phyloP scores from a whole-genome alignment of 2,113 vertebrate species.

The Sylvicapra grimmia region DNA sequence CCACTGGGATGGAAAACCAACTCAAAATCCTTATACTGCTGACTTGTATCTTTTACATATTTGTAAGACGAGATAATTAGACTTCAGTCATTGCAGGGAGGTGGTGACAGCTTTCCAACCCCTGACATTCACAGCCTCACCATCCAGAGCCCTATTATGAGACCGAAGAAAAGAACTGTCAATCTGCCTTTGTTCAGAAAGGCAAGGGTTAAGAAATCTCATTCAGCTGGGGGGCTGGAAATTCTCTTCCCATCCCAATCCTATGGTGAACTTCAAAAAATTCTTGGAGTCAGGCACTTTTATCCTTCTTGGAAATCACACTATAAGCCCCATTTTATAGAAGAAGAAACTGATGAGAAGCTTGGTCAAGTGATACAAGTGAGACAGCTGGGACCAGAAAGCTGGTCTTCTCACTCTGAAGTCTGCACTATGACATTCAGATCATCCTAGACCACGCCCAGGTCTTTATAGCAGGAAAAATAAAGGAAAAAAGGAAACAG shows the following conservation, averaged over 20 bases:
- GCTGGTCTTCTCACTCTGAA: not conserved
- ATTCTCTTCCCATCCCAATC: not conserved
- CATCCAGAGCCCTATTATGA: not conserved
- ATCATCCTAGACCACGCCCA: not conserved
- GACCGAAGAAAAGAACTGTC: slow-evolving; percentile 5
- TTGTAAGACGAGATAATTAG: not conserved
- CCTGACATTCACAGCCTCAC: not conserved
- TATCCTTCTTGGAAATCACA: not conserved
- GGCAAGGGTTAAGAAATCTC: not conserved
- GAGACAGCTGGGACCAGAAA: not conserved
- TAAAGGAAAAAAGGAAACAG: not conserved
- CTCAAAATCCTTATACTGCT: not conserved
- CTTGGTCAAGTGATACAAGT: not conserved
- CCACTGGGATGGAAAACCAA: not conserved
- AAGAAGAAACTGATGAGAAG: not conserved
- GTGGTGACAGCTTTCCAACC: not conserved
- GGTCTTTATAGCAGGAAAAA: not conserved
- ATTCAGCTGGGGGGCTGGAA: not conserved
- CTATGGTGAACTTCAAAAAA: slow-evolving; percentile 33
- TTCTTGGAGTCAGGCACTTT: not conserved
- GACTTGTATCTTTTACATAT: not conserved
- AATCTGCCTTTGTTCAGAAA: slow-evolving; percentile 2
- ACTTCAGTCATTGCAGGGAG: not conserved
- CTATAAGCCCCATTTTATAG: not conserved
- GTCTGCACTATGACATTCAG: not conserved